A percentile compares a stretch with the other conserved stretches of the same genome.
These are phyloP conservation scores for Etia nguti DNA, from an alignment of 2,113 vertebrate genomes.

Conservation along the genomic window DNA sequence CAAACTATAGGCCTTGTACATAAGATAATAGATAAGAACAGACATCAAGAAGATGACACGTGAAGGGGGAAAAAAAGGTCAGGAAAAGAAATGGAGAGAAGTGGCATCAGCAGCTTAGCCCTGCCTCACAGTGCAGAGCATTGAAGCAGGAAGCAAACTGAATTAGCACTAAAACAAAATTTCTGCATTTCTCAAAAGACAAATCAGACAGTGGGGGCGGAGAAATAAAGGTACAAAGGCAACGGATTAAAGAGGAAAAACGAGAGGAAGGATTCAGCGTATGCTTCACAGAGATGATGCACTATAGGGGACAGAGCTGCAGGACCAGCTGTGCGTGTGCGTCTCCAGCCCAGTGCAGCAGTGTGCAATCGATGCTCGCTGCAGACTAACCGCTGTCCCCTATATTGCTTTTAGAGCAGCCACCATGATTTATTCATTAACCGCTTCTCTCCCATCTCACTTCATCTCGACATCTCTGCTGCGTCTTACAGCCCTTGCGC, in stretches of 20 bases:
- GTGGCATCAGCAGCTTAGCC: neutral
- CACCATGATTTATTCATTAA: conserved; percentile 56
- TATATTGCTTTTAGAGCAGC: conserved; percentile 25
- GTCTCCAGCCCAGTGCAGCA: neutral
- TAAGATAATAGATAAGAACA: neutral
- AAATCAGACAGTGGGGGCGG: neutral
- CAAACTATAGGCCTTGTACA: accelerated
- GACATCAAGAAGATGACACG: neutral
- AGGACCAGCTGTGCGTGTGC: neutral
- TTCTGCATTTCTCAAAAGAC: neutral
- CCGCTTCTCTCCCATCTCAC: neutral
- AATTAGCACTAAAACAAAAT: neutral
- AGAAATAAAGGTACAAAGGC: neutral
- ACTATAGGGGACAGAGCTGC: conserved; percentile 1
- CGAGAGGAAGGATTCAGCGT: neutral
- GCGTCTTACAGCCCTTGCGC: neutral
- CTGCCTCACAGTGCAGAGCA: neutral
- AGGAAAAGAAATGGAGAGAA: neutral
- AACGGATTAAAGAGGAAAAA: neutral
- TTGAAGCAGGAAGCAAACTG: neutral
- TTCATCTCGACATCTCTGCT: neutral
- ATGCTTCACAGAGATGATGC: neutral
- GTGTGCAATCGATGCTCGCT: conserved; percentile 32
- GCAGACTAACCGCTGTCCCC: neutral
- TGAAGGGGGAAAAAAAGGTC: neutral